Evolutionary conservation across 2,888 invertebrate genomes (phyloP), one percentile per base, ranked within the genome.

Genomic region (Pherbina coryleti): DNA sequence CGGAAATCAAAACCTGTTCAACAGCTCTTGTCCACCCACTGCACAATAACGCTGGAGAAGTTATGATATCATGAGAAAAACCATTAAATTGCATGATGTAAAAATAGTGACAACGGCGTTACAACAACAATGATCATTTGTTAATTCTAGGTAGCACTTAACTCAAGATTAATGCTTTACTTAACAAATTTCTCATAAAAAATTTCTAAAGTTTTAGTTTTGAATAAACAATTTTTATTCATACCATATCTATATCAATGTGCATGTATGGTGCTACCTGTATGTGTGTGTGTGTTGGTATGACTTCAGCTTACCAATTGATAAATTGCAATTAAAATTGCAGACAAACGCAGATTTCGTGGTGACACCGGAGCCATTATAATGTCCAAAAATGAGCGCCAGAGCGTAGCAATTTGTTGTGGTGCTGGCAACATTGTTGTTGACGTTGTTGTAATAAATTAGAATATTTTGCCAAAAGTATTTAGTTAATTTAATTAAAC

Each of bases 341-440:
- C 89, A 14, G 89, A 88, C 73, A 89, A 84, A 22, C 90, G 87
- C 57, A 90, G 82, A 79, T 90, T 89, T 78, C 86, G 89, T 7
- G 89, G 89, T 3, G 89, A 85, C 74, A 87, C 81, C 7, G 90
- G 88, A 31, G 88, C 84, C 83, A 86, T 85, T 9, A 85, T 53
- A 75, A 84, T 81, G 25, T 87, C 83, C 84, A 83, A 82, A 80
- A 79, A 82, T 66, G 78, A 82, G 80, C 84, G 84, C 82, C 82
- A 82, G 72, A 72, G 81, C 72, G 76, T 81, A 44, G 75, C 79
- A 44, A 72, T 79, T 71, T 76, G 55, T 72, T 79, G 77, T 19
- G 81, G 66, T 11, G 83, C 78, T 66, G 85, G 83, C 82, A 87
- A 70, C 83, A 87, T 83, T 83, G 81, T 82, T 77, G 55, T 11